These are phyloP conservation scores for Ariolimax columbianus DNA, from an alignment of 2,888 invertebrate species.

Conservation along the genomic window DNA sequence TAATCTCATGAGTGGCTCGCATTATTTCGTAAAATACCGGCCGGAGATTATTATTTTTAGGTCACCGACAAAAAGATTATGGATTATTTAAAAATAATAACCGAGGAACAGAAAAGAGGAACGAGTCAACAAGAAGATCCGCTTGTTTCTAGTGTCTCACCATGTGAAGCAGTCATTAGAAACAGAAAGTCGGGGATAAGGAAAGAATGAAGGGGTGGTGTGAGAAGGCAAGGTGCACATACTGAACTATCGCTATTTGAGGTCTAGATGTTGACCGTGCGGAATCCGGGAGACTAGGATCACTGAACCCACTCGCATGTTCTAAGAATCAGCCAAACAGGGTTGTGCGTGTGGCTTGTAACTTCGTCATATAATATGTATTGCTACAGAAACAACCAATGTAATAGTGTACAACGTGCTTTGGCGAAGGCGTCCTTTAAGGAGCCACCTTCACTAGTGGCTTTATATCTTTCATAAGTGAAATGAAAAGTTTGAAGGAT, in stretches of 20 bases:
- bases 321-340: too few species aligned
- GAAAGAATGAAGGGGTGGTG: neutral
- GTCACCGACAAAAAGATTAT: conserved; percentile 32
- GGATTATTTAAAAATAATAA: conserved; percentile 31
- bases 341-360: too few species aligned
- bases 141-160: conserved; percentile 1
- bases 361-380: too few species aligned
- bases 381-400: too few species aligned
- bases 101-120: neutral
- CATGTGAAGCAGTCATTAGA: neutral
- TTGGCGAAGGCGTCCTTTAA: too few species aligned
- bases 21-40: conserved; percentile 39
- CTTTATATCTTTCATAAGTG: too few species aligned
- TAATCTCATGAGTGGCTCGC: conserved; percentile 42
- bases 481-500: too few species aligned
- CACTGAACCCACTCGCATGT: too few species aligned
- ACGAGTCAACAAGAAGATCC: neutral
- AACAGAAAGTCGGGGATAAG: neutral
- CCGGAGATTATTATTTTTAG: conserved; percentile 42
- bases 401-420: too few species aligned
- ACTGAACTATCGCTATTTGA: neutral
- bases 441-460: too few species aligned
- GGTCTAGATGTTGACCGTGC: too few species aligned
- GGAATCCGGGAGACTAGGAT: too few species aligned
- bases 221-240: neutral